A percentile compares a stretch with the other conserved stretches of the same genome.
Conservation (phyloP, 2,888 invertebrate species). For the Sicus ferrugineus region DNA sequence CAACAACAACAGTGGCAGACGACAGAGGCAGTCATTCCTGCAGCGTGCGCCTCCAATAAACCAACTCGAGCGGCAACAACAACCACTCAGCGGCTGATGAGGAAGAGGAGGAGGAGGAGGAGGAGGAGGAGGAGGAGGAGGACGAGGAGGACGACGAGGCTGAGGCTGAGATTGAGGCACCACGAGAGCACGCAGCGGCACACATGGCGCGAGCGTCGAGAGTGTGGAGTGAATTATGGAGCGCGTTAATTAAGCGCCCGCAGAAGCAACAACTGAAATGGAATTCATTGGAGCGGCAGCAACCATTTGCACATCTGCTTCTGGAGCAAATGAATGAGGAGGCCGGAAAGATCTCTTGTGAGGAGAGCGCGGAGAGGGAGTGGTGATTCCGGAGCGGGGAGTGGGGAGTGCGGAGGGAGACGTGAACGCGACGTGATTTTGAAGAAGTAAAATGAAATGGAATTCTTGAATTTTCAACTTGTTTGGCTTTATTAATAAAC, state of each 20-base stretch:
- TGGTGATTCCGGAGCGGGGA: background rate
- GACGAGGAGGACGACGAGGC: background rate
- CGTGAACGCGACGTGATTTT: too few species aligned
- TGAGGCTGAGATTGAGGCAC: too few species aligned
- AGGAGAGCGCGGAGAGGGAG: too few species aligned
- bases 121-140: background rate
- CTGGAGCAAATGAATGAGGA: background rate
- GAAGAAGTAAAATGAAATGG: too few species aligned
- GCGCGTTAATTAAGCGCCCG: constrained; percentile 14
- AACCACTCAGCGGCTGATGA: background rate
- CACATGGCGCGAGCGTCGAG: background rate
- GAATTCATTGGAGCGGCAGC: background rate
- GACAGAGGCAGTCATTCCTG: background rate
- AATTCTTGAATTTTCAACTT: too few species aligned
- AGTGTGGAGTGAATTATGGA: constrained; percentile 20
- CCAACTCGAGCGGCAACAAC: background rate
- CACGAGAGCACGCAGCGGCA: background rate
- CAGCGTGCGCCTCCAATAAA: background rate
- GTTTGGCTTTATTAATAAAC: too few species aligned
- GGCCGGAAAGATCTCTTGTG: too few species aligned
- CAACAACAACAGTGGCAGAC: background rate
- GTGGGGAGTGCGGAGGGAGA: background rate
- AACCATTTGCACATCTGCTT: background rate
- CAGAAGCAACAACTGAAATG: background rate
- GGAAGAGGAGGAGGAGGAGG: background rate